A percentile compares a stretch with the other conserved stretches of the same genome.
phyloP scores from a whole-genome alignment of 1,140 invertebrate genomes.

The Microplitis mediator region DNA sequence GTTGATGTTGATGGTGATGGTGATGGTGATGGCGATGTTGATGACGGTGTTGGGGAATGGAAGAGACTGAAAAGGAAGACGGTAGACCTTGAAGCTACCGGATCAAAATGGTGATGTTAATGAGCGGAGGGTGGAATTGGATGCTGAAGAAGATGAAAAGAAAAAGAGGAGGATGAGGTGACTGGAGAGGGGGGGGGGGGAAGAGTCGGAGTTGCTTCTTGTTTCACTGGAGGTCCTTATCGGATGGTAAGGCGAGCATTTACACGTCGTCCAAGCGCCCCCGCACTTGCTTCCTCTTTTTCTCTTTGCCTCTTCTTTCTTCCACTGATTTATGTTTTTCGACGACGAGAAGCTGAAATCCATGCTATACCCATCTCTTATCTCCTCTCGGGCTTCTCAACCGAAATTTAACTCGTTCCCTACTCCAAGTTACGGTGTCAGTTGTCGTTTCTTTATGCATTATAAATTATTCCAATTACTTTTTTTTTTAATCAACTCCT shows the following conservation, averaged over 20 bases:
- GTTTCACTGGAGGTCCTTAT: conserved; percentile 22
- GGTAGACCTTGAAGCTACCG: not conserved
- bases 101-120: conserved; percentile 20
- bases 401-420: conserved; percentile 6
- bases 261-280: conserved; percentile 32
- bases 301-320: conserved; percentile 18
- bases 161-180: not conserved
- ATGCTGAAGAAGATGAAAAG: conserved; percentile 6
- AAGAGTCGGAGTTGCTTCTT: not conserved
- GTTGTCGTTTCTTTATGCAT: conserved; percentile 4
- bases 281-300: conserved; percentile 27
- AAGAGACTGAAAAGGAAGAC: not conserved
- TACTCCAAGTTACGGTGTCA: not conserved
- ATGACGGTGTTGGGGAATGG: not conserved
- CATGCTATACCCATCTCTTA: conserved; percentile 1
- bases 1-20: not conserved
- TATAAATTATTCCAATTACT: conserved; percentile 10
- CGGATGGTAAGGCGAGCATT: conserved; percentile 36
- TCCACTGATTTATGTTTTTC: conserved; percentile 22
- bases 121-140: conserved; percentile 14
- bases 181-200: not conserved
- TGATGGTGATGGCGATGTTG: not conserved
- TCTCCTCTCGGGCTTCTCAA: not conserved
- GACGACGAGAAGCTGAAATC: conserved; percentile 17
- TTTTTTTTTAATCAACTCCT: not conserved